Evolutionary conservation across 2,888 invertebrate species (phyloP).

Genomic region (Cybosia mesomella): DNA sequence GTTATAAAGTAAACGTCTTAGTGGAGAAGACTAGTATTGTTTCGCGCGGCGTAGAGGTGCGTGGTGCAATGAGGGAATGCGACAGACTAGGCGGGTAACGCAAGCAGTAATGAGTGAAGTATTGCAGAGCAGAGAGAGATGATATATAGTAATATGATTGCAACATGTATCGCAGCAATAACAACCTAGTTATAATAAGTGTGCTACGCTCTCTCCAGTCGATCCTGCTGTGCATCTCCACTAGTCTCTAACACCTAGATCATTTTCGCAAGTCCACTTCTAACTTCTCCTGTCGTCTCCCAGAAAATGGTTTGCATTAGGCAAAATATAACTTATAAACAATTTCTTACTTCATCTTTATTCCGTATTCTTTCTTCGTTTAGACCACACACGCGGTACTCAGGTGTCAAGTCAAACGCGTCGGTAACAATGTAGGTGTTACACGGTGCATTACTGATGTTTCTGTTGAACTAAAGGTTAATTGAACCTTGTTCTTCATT

Average conservation of each 20-base stretch:
- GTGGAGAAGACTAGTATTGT: too few species aligned
- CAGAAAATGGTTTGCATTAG: too few species aligned
- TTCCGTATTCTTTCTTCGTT: constrained; percentile 24
- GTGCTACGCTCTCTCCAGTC: background rate
- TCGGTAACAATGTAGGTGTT: constrained; percentile 60
- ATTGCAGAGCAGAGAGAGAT: too few species aligned
- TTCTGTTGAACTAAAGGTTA: constrained; percentile 56
- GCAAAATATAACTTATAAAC: background rate
- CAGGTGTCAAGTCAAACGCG: constrained; percentile 58
- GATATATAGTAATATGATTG: too few species aligned
- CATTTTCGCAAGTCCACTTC: background rate
- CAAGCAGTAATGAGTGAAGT: too few species aligned
- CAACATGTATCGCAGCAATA: too few species aligned
- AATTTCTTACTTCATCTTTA: background rate
- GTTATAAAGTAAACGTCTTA: too few species aligned
- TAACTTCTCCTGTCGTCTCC: background rate
- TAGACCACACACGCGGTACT: constrained; percentile 40
- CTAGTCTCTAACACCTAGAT: background rate
- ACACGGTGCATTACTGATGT: constrained; percentile 42
- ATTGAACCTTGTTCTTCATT: constrained; percentile 54
- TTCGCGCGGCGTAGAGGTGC: too few species aligned
- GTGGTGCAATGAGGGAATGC: too few species aligned
- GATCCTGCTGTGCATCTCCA: too few species aligned
- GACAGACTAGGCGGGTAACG: too few species aligned
- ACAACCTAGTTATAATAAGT: too few species aligned